phyloP scores from a whole-genome alignment of 2,113 vertebrate species.

The Monopterus albus region DNA sequence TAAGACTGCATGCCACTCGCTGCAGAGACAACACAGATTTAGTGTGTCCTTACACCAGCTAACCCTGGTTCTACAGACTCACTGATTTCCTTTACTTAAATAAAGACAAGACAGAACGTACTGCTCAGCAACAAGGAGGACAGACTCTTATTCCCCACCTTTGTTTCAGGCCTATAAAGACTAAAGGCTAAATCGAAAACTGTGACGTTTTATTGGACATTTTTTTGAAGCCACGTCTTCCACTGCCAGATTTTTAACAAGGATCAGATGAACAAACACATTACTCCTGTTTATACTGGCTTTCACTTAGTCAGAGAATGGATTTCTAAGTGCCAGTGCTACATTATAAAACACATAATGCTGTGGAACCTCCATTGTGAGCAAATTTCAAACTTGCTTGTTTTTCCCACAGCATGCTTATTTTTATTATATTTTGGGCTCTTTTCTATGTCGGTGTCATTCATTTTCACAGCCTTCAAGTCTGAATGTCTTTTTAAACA shows the following conservation, averaged over 20 bases:
- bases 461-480: neutral
- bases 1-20: neutral
- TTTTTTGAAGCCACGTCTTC: neutral
- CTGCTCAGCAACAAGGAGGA: neutral
- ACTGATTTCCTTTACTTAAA: neutral
- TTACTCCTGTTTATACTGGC: constrained; percentile 1
- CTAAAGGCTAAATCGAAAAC: constrained; percentile 1
- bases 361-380: neutral
- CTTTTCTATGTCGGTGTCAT: neutral
- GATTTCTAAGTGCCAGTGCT: neutral
- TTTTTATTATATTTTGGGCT: neutral
- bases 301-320: neutral
- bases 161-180: constrained; percentile 4
- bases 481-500: neutral
- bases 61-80: neutral
- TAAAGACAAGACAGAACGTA: neutral
- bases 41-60: neutral
- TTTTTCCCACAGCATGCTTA: neutral
- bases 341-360: constrained; percentile 5
- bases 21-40: neutral
- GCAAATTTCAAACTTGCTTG: neutral
- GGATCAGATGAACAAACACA: constrained; percentile 2
- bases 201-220: neutral
- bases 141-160: neutral
- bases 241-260: constrained; percentile 10